Evolutionary conservation across 2,797 vertebrate species (phyloP), one percentile per base, ranked within the genome.

Genomic region (Alectoris magna): DNA sequence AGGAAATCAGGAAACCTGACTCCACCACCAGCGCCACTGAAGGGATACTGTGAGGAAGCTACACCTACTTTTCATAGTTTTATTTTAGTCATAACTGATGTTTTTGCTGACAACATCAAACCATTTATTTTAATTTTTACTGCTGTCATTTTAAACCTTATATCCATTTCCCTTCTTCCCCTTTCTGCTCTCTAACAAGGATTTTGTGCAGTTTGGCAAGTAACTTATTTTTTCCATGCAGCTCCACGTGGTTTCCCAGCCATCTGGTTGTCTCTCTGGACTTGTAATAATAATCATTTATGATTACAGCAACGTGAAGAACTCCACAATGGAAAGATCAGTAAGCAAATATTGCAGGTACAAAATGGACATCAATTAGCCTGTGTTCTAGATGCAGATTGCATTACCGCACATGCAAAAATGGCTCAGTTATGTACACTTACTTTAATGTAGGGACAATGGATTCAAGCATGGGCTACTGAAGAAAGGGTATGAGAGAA

Each of bases 381-480:
- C 26, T 36, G 14, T 8, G 76, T 88, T 88, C 88, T 91, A 46
- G 26, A 36, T 67, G 51, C 17, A 74, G 70, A 84, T 73, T 78
- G 41, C 59, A 59, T 89, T 84, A 85, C 43, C 77, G 26, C 7
- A 13, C 2, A 1, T 24, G 36, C 44, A 69, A 88, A 82, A 90
- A 90, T 36, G 18, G 7, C 22, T 90, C n/a, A 2, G 60, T 84
- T 88, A 49, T 0, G 5, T 63, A 76, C 60, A 83, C 80, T 91
- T 94, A 84, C 91, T 87, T 95, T 81, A 66, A 79, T 73, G 55
- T n/a, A 71, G 51, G 82, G 89, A 66, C 26, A 86, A 38, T 34
- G n/a, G n/a, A 48, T 90, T 76, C 66, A 71, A 87, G 63, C 4
- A 76, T 44, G 44, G 14, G 18, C 19, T 55, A 19, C 18, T 27